Evolutionary conservation across 2,888 invertebrate species (phyloP).

Genomic region (Holacanthella duospinosa): DNA sequence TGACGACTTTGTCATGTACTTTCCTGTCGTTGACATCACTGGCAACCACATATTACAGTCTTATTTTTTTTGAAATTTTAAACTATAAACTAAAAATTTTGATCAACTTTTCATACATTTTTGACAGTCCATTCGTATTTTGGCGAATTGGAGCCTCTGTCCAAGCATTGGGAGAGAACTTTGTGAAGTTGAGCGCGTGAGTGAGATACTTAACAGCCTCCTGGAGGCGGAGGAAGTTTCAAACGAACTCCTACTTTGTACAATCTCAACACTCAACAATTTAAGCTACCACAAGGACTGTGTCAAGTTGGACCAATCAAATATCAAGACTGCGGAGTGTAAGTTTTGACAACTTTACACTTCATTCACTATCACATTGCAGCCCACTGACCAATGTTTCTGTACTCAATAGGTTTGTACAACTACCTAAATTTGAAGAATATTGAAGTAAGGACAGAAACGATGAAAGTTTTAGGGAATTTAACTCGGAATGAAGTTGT

Average conservation of each 20-base stretch:
- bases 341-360: neutral
- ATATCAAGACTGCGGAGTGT: conserved; percentile 28
- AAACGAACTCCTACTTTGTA: conserved; percentile 33
- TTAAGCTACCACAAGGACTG: conserved; percentile 35
- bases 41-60: neutral
- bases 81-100: neutral
- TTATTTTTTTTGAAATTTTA: neutral
- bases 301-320: conserved; percentile 20
- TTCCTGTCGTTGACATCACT: neutral
- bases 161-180: conserved; percentile 31
- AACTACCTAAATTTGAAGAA: conserved; percentile 26
- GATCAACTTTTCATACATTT: neutral
- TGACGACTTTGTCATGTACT: too few species aligned
- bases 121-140: conserved; percentile 23
- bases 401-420: neutral
- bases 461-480: conserved; percentile 36
- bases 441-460: conserved; percentile 31
- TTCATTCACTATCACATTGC: neutral
- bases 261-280: conserved; percentile 34
- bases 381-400: neutral
- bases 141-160: conserved; percentile 36
- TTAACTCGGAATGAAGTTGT: conserved; percentile 29
- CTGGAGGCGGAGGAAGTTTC: conserved; percentile 21
- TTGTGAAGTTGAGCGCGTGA: conserved; percentile 26
- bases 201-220: conserved; percentile 26